These are phyloP conservation scores for Cordylochernes scorpioides DNA, from an alignment of 2,888 invertebrate genomes.

Conservation along the genomic window DNA sequence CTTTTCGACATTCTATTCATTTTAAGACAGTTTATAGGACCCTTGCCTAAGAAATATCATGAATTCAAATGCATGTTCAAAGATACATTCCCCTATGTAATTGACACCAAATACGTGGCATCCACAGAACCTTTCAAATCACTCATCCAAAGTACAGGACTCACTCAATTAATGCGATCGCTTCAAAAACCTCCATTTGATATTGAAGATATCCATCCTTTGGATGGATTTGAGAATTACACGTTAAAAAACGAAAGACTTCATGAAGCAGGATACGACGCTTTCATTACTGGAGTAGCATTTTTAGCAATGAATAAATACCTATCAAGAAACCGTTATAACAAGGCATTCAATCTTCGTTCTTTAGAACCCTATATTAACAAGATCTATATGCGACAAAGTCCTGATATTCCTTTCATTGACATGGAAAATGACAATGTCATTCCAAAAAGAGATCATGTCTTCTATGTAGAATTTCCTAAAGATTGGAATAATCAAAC, in stretches of 20 bases:
- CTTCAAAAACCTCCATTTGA: no score
- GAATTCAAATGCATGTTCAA: constrained; percentile 49
- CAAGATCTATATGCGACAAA: no score
- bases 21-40: constrained; percentile 46
- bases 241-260: constrained; percentile 21
- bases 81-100: constrained; percentile 34
- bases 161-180: no score
- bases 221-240: constrained; percentile 6
- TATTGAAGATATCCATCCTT: no score
- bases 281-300: constrained; percentile 55
- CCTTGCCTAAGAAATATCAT: constrained; percentile 37
- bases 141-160: no score
- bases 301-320: no score
- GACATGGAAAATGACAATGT: no score
- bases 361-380: no score
- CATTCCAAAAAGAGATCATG: constrained; percentile 43
- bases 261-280: constrained; percentile 69
- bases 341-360: no score
- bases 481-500: constrained; percentile 42
- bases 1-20: constrained; percentile 53
- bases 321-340: no score
- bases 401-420: no score
- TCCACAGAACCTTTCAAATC: no score
- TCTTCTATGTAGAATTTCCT: constrained; percentile 52
- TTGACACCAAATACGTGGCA: constrained; percentile 10